Conservation (phyloP, 2,888 invertebrate species). For the Amphipoea lucens region DNA sequence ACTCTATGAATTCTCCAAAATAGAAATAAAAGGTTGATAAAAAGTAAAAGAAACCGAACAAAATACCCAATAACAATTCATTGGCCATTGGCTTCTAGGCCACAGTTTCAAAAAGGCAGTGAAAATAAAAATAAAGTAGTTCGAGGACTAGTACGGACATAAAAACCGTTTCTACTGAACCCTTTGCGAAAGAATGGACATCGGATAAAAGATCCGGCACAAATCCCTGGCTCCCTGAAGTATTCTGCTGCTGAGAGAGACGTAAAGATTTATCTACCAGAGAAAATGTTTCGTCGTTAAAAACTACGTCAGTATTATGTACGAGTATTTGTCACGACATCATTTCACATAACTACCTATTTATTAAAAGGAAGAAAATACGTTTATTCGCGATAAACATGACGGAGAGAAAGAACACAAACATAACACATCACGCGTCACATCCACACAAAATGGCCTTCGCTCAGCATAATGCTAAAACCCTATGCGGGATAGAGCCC, state of each 20-base stretch:
- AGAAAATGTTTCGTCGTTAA: slow-evolving; percentile 4
- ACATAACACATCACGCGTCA: too few relatives aligned
- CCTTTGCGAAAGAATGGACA: slow-evolving; percentile 66
- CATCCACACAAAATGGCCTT: too few relatives aligned
- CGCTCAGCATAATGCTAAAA: too few relatives aligned
- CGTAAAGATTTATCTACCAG: slow-evolving; percentile 51
- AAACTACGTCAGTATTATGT: background rate
- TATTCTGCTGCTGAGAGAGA: slow-evolving; percentile 33
- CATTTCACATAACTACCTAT: background rate
- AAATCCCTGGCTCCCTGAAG: slow-evolving; percentile 62
- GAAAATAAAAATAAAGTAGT: slow-evolving; percentile 52
- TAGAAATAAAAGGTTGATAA: slow-evolving; percentile 25
- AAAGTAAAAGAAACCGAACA: slow-evolving; percentile 13
- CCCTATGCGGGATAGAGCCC: too few relatives aligned
- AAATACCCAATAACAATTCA: slow-evolving; percentile 47
- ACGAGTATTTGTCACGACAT: background rate
- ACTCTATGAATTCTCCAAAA: background rate
- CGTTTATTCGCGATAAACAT: background rate
- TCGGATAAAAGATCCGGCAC: slow-evolving; percentile 63
- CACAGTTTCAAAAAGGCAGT: slow-evolving; percentile 31
- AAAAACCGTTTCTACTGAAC: slow-evolving; percentile 53
- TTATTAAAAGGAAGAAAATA: background rate
- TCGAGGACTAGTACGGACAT: slow-evolving; percentile 46
- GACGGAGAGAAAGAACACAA: background rate
- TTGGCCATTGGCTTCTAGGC: slow-evolving; percentile 28